phyloP scores from a whole-genome alignment of 2,888 invertebrate genomes.

The Drosophila fungiperda region DNA sequence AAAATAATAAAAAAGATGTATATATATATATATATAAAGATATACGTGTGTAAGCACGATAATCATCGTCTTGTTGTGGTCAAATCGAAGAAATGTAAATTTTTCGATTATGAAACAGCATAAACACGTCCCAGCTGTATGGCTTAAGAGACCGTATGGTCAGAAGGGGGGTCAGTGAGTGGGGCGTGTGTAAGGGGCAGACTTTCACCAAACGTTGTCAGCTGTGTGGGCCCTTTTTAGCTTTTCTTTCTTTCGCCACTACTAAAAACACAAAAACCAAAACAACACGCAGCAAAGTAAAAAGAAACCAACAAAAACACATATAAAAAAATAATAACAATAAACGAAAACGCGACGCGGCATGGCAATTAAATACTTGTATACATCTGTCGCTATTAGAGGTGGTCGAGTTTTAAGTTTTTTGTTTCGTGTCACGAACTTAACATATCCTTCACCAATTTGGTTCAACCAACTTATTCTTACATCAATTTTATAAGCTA shows the following conservation, averaged over 20 bases:
- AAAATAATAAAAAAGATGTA: constrained; percentile 16
- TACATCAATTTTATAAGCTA: not conserved
- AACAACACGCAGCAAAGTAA: constrained; percentile 51
- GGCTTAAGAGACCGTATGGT: constrained; percentile 20
- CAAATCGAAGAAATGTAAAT: constrained; percentile 62
- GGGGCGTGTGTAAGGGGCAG: constrained; percentile 21
- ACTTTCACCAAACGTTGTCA: constrained; percentile 72
- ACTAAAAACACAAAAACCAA: constrained; percentile 36
- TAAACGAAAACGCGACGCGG: constrained; percentile 41
- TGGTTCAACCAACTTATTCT: not conserved
- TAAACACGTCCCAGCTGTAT: constrained; percentile 54
- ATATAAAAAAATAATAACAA: constrained; percentile 27
- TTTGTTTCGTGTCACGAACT: constrained; percentile 10
- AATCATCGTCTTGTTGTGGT: constrained; percentile 57
- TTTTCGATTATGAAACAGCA: constrained; percentile 72
- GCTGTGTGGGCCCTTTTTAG: constrained; percentile 65
- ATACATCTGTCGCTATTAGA: constrained; percentile 22
- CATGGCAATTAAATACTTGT: constrained; percentile 54
- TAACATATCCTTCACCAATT: not conserved
- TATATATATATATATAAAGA: not conserved
- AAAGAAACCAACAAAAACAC: constrained; percentile 30
- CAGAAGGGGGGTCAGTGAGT: constrained; percentile 1
- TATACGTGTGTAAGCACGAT: constrained; percentile 22
- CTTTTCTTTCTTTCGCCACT: constrained; percentile 28
- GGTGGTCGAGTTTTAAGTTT: constrained; percentile 3